These are phyloP conservation scores for Gymnodraco acuticeps DNA, from an alignment of 2,797 vertebrate species.

Conservation along the genomic window DNA sequence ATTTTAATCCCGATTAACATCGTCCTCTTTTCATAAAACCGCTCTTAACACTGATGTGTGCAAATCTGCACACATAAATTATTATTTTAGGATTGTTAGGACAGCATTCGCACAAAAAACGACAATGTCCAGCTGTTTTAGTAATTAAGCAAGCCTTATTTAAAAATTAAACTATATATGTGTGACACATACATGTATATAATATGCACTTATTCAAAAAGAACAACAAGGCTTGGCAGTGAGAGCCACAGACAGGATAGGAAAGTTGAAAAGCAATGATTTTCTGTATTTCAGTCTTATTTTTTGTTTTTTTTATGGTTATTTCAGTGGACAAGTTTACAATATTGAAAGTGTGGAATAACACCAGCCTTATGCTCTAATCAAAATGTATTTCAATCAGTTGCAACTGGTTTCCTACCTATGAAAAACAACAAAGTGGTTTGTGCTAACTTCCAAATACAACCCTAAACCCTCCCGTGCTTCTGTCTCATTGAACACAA, in stretches of 20 bases:
- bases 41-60: background rate
- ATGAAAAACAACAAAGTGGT: conserved; percentile 33
- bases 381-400: conserved; percentile 26
- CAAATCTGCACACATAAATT: background rate
- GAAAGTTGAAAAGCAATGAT: background rate
- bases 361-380: background rate
- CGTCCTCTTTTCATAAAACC: background rate
- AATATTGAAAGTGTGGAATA: conserved; percentile 5
- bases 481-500: conserved; percentile 58
- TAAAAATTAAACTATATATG: background rate
- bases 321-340: conserved; percentile 1
- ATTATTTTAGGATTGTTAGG: background rate
- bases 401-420: conserved; percentile 19
- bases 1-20: background rate
- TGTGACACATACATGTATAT: conserved; percentile 5
- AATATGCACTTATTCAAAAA: background rate
- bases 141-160: background rate
- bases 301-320: background rate
- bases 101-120: background rate
- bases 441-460: conserved; percentile 47
- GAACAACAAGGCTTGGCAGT: background rate
- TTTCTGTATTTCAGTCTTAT: too few species aligned
- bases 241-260: background rate
- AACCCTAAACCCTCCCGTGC: conserved; percentile 35
- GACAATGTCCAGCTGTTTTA: background rate